phyloP scores from a whole-genome alignment of 2,888 invertebrate genomes.

The Eucera pruinosa region DNA sequence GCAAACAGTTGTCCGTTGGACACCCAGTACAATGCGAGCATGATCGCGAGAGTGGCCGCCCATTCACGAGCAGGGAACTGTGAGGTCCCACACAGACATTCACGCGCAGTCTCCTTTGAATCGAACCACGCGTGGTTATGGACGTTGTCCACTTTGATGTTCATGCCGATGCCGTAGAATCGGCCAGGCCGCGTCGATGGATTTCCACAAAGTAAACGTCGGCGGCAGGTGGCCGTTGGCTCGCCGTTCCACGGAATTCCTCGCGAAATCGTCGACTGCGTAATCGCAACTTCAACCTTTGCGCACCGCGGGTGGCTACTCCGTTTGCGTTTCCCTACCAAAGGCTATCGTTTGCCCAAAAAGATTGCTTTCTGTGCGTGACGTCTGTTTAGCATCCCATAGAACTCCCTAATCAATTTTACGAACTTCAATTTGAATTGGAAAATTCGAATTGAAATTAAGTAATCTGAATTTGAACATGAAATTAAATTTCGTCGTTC shows the following conservation, averaged over 20 bases:
- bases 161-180: conserved; percentile 65
- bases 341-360: conserved; percentile 54
- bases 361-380: conserved; percentile 55
- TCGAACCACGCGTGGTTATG: conserved; percentile 64
- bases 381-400: background rate
- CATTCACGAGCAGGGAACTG: conserved; percentile 24
- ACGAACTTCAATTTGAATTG: background rate
- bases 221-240: conserved; percentile 68
- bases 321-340: conserved; percentile 56
- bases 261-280: conserved; percentile 65
- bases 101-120: conserved; percentile 62
- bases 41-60: conserved; percentile 7
- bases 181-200: conserved; percentile 67
- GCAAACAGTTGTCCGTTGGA: background rate
- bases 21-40: conserved; percentile 25
- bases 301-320: conserved; percentile 55
- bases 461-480: no score
- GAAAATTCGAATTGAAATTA: background rate
- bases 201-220: conserved; percentile 78
- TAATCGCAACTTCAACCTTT: conserved; percentile 65
- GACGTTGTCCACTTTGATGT: conserved; percentile 78
- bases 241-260: conserved; percentile 60
- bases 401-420: background rate
- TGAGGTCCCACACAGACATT: conserved; percentile 35
- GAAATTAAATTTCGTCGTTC: no score